Evolutionary conservation across 2,888 invertebrate species (phyloP).

Genomic region (Aplocera efformata): DNA sequence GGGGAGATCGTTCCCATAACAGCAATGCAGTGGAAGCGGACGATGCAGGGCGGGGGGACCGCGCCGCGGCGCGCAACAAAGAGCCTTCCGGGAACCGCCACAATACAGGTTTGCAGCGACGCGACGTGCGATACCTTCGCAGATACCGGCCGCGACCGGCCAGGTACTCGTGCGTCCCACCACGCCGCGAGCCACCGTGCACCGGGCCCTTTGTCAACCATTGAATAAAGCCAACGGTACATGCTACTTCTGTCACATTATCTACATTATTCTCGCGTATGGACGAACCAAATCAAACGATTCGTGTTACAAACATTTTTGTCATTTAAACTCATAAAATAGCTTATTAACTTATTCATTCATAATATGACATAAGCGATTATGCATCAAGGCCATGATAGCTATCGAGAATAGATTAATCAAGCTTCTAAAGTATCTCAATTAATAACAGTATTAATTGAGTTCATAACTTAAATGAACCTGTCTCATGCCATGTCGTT

Average conservation of each 20-base stretch:
- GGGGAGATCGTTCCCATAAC: slow-evolving; percentile 51
- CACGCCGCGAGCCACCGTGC: slow-evolving; percentile 19
- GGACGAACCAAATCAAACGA: too few relatives aligned
- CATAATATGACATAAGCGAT: background rate
- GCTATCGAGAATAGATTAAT: slow-evolving; percentile 2
- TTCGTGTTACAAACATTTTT: too few relatives aligned
- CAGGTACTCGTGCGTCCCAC: slow-evolving; percentile 53
- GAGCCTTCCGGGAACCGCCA: slow-evolving; percentile 76
- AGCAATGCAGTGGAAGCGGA: slow-evolving; percentile 38
- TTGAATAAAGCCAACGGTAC: slow-evolving; percentile 54
- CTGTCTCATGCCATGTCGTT: slow-evolving; percentile 11
- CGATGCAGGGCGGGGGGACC: slow-evolving; percentile 41
- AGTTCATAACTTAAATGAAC: slow-evolving; percentile 4
- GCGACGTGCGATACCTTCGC: slow-evolving; percentile 77
- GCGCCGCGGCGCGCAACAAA: slow-evolving; percentile 72
- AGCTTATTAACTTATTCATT: too few relatives aligned
- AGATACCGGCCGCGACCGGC: slow-evolving; percentile 63
- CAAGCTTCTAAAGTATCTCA: slow-evolving; percentile 7
- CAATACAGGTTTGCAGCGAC: slow-evolving; percentile 77
- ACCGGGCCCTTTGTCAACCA: slow-evolving; percentile 61
- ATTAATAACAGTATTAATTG: slow-evolving; percentile 9
- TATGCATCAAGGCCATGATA: slow-evolving; percentile 1
- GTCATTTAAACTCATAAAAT: too few relatives aligned
- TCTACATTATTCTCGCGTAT: background rate
- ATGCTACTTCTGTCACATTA: slow-evolving; percentile 9